Percentiles rank a stretch among this genome's conserved stretches.
phyloP scores from a whole-genome alignment of 2,888 invertebrate species.

The Pterostichus niger region DNA sequence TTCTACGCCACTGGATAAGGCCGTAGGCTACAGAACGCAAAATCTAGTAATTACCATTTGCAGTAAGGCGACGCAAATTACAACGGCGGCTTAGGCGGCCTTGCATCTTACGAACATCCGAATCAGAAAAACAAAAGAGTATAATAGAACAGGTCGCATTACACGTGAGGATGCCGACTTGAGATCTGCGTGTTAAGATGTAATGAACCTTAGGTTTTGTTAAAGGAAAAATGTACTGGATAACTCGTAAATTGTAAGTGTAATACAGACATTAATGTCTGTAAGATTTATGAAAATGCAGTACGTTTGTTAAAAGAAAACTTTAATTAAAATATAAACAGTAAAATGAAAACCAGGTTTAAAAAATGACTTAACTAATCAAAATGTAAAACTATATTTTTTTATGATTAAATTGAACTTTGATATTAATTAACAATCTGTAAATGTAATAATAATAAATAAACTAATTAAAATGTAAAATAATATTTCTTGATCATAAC shows the following conservation, averaged over 20 bases:
- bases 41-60: conserved; percentile 23
- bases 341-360: background rate
- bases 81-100: conserved; percentile 16
- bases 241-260: conserved; percentile 32
- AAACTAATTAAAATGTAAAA: background rate
- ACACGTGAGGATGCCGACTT: conserved; percentile 3
- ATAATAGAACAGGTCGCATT: conserved; percentile 34
- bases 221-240: background rate
- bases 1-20: background rate
- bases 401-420: too few species aligned
- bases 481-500: background rate
- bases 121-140: conserved; percentile 49
- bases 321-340: conserved; percentile 3
- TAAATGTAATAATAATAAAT: background rate
- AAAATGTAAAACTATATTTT: background rate
- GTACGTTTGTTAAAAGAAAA: background rate
- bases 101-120: conserved; percentile 26
- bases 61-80: conserved; percentile 39
- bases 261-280: conserved; percentile 51
- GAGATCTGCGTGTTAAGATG: conserved; percentile 37
- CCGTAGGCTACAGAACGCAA: background rate
- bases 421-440: background rate
- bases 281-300: conserved; percentile 14
- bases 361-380: background rate
- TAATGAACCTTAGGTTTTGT: conserved; percentile 14